Base-by-base conservation (phyloP, 1,140 invertebrate species). In the Helicoverpa armigera region DNA sequence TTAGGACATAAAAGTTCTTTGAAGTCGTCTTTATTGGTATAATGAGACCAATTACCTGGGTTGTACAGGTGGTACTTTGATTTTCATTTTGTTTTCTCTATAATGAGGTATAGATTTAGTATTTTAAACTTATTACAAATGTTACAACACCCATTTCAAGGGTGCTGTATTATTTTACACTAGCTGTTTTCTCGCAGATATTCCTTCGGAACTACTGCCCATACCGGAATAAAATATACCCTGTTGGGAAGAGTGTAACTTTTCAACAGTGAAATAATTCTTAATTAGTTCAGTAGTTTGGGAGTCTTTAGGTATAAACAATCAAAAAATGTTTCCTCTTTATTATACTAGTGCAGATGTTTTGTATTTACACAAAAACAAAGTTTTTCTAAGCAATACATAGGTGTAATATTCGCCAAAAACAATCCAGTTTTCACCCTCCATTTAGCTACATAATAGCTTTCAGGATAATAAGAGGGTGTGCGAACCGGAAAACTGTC, bases 381-480 rank as follows among this genome's bases (percentile, higher is more conserved):
- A 50, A 23, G 3, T 29, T 13, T 50, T 69, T 12, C 12, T 10
- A 50, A 13, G 2, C 14, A 9, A n/a, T 5, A 3, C 35, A 11
- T n/a, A 65, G 50, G n/a, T 50, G 11, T 0, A 69, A 69, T 18
- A 16, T 69, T 69, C n/a, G 43, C 14, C 58, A 82, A 63, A 83
- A 88, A 86, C 83, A 84, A 83, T 82, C 75, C 65, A 50, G 73
- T 70, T 29, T 48, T 5, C 7, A 11, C 63, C 77, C 78, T 78
- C 75, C 60, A 80, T 87, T 81, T 65, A 51, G 60, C 61, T 89
- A 90, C 86, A 94, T 92, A 94, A 94, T 92, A 85, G 87, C 70
- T 81, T 43, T 88, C 84, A 89, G 90, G 92, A 79, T 79, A 58
- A 58, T 58, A 79, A 89, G 85, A 82, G 43, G 50, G 81, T 78